These are phyloP conservation scores for Anableps anableps DNA, from an alignment of 2,797 vertebrate genomes.

Conservation along the genomic window DNA sequence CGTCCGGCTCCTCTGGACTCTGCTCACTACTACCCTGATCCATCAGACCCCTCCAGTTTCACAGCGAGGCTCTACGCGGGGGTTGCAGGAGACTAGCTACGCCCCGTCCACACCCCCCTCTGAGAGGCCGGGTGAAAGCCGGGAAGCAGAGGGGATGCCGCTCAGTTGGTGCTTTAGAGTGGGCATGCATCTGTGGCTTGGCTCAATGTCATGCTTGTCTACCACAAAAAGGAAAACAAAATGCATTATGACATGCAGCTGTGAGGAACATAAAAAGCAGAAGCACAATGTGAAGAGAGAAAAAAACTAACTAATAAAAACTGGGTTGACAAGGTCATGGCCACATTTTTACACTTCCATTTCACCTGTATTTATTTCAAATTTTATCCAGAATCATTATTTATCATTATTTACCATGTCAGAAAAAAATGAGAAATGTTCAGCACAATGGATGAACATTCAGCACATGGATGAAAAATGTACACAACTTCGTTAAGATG, in stretches of 20 bases:
- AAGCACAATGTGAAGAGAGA: slow-evolving; percentile 62
- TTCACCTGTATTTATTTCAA: slow-evolving; percentile 3
- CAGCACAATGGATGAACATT: neutral
- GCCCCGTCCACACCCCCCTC: slow-evolving; percentile 74
- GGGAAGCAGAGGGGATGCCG: slow-evolving; percentile 73
- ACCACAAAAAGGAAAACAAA: slow-evolving; percentile 90
- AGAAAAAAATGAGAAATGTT: neutral
- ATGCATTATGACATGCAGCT: slow-evolving; percentile 86
- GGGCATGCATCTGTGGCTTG: slow-evolving; percentile 86
- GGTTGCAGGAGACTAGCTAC: slow-evolving; percentile 76
- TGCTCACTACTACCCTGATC: slow-evolving; percentile 89
- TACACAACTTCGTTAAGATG: neutral
- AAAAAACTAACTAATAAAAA: slow-evolving; percentile 51
- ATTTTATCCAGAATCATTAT: slow-evolving; percentile 8
- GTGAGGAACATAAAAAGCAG: slow-evolving; percentile 73
- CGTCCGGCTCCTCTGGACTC: slow-evolving; percentile 92
- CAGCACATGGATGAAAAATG: neutral
- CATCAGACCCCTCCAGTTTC: slow-evolving; percentile 84
- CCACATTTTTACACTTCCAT: slow-evolving; percentile 21
- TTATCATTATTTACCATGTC: neutral
- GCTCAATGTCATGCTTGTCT: slow-evolving; percentile 96
- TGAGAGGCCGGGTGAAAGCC: slow-evolving; percentile 76
- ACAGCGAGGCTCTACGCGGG: slow-evolving; percentile 74
- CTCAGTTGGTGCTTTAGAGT: slow-evolving; percentile 81
- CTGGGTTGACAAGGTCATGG: slow-evolving; percentile 66